phyloP scores from a whole-genome alignment of 92 coral and sea anemone genomes.

The Hydrozoanthus gracilis region DNA sequence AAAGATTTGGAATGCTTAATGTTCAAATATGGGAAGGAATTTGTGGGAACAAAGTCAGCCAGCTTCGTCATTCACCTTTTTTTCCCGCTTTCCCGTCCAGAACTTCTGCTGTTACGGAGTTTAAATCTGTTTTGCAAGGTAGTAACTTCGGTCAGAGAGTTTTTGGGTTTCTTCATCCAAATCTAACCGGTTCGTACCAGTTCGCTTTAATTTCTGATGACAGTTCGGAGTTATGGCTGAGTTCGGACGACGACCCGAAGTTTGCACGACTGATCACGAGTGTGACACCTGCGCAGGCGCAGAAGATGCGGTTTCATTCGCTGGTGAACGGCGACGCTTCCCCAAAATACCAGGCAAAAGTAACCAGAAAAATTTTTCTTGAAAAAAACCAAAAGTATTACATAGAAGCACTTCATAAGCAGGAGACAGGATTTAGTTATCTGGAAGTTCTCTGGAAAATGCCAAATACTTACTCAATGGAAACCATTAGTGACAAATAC shows the following conservation, averaged over 20 bases:
- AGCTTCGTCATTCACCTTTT: slow-evolving; percentile 83
- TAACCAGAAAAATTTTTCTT: slow-evolving; percentile 69
- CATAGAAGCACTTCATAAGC: slow-evolving; percentile 83
- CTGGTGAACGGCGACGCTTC: slow-evolving; percentile 56
- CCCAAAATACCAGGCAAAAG: slow-evolving; percentile 72
- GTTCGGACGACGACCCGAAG: slow-evolving; percentile 82
- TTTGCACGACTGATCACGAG: slow-evolving; percentile 81
- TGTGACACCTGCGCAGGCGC: slow-evolving; percentile 72
- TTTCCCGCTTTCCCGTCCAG: slow-evolving; percentile 84
- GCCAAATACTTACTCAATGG: slow-evolving; percentile 58
- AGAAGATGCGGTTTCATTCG: slow-evolving; percentile 51
- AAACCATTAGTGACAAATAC: slow-evolving; percentile 50
- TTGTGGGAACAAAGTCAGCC: slow-evolving; percentile 81
- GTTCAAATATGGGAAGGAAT: slow-evolving; percentile 86
- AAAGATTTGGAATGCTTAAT: slow-evolving; percentile 75
- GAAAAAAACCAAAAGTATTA: slow-evolving; percentile 71
- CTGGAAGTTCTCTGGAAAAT: slow-evolving; percentile 82
- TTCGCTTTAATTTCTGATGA: slow-evolving; percentile 89
- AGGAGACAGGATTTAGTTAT: slow-evolving; percentile 76
- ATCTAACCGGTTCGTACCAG: slow-evolving; percentile 68
- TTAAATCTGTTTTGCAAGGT: slow-evolving; percentile 70
- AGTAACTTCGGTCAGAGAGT: slow-evolving; percentile 81
- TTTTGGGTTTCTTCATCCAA: slow-evolving; percentile 80
- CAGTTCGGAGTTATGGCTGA: slow-evolving; percentile 89
- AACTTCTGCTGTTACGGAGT: slow-evolving; percentile 56